Conservation (phyloP, 2,113 vertebrate genomes). For the Hirundichthys speculiger region DNA sequence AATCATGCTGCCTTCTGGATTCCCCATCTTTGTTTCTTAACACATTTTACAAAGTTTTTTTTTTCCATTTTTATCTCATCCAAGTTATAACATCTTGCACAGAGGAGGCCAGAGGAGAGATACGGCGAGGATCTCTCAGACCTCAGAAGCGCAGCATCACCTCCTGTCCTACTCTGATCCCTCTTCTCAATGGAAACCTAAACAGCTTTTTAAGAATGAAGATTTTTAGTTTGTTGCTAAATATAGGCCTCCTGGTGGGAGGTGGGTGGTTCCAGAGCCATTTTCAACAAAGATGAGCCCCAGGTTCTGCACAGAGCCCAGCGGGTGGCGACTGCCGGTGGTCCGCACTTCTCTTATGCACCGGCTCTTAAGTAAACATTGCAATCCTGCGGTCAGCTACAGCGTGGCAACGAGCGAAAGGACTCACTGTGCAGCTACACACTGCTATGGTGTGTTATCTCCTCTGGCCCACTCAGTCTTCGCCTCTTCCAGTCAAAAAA, state of each 20-base stretch:
- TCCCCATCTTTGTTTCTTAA: too few relatives aligned
- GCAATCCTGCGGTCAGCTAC: slow-evolving; percentile 82
- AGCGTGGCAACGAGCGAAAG: slow-evolving; percentile 81
- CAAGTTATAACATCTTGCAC: slow-evolving; percentile 21
- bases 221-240: slow-evolving; percentile 84
- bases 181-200: slow-evolving; percentile 76
- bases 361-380: slow-evolving; percentile 84
- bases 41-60: too few relatives aligned
- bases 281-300: slow-evolving; percentile 85
- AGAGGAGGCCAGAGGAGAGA: slow-evolving; percentile 53
- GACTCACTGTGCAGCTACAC: slow-evolving; percentile 82
- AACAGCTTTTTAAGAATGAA: slow-evolving; percentile 83
- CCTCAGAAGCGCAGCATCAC: slow-evolving; percentile 49
- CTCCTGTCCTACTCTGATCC: slow-evolving; percentile 65
- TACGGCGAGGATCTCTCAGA: slow-evolving; percentile 39
- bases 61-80: background rate
- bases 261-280: slow-evolving; percentile 76
- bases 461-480: slow-evolving; percentile 60
- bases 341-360: slow-evolving; percentile 85
- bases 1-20: too few relatives aligned
- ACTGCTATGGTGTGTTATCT: slow-evolving; percentile 81
- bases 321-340: slow-evolving; percentile 81
- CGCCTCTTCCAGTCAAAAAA: slow-evolving; percentile 64
- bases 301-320: slow-evolving; percentile 72
- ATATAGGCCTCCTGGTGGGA: slow-evolving; percentile 79